Evolutionary conservation across 2,888 invertebrate species (phyloP), one percentile per base, ranked within the genome.

Genomic region (Lymantria monacha): DNA sequence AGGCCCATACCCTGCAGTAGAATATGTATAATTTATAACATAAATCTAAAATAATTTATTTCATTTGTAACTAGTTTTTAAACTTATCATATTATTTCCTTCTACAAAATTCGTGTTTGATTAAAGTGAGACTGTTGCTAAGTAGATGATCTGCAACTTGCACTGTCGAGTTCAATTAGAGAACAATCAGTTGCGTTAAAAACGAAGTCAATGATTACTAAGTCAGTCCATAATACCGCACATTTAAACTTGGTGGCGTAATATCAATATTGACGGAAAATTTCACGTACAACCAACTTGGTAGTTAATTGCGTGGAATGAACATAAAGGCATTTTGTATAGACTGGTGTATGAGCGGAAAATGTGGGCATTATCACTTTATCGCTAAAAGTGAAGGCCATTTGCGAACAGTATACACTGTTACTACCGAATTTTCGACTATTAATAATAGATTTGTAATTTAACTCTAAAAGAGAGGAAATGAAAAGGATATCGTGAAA

Each of bases 131-230:
- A 5, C 22, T 71, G 59, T 57, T 65, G 55, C 54, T 48, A 58
- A 62, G 59, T 61, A 66, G 57, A 54, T 79, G 74, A 79, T 79
- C 69, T 60, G 68, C 59, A 61, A 63, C 81, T 82, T 74, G 69
- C 69, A 66, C 74, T 81, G 79, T 76, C 81, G 76, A 76, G 79
- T 83, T 81, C 79, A 81, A 83, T 84, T 80, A 82, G 74, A 75
- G 76, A 80, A 79, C 78, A 79, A 71, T 74, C 75, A 70, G 77
- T 81, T 80, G 79, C 76, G 76, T 79, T 81, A 73, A 70, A 74
- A 74, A 75, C 75, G 67, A 67, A 74, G 72, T 73, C 73, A 76
- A 70, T 69, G 66, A 79, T 81, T 79, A 79, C 69, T 66, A 62
- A 56, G 69, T 59, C 69, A 69, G 84, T 84, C 84, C 85, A 79